These are phyloP conservation scores for Scrobipalpa costella DNA, from an alignment of 2,888 invertebrate genomes.

Conservation along the genomic window DNA sequence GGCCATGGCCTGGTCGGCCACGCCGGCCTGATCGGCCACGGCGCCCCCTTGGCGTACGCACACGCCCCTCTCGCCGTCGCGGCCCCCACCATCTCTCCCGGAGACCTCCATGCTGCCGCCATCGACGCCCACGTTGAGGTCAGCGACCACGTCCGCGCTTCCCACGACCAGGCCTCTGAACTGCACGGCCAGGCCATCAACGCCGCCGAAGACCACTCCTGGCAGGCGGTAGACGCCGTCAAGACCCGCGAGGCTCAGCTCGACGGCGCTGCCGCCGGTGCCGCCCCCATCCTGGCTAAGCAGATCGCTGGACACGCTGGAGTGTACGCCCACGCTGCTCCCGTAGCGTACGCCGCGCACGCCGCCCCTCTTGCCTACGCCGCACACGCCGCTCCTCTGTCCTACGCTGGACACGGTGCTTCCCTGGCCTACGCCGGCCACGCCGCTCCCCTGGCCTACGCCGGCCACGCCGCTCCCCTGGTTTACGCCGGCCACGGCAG, in stretches of 20 bases:
- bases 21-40: conserved; percentile 35
- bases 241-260: conserved; percentile 70
- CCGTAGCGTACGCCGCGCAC: conserved; percentile 42
- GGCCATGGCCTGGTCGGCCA: conserved; percentile 37
- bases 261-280: conserved; percentile 74
- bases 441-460: conserved; percentile 42
- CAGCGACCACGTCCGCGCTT: conserved; percentile 71
- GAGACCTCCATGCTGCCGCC: conserved; percentile 42
- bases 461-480: conserved; percentile 40
- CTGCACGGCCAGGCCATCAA: conserved; percentile 71
- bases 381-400: too few species aligned
- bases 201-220: conserved; percentile 75
- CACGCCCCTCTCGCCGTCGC: conserved; percentile 52
- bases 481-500: conserved; percentile 47
- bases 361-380: conserved; percentile 41
- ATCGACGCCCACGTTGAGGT: conserved; percentile 70
- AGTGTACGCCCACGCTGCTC: conserved; percentile 35
- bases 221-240: conserved; percentile 72
- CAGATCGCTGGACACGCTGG: conserved; percentile 64
- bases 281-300: conserved; percentile 70
- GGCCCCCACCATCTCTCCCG: conserved; percentile 51
- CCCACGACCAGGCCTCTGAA: conserved; percentile 69
- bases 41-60: conserved; percentile 42
- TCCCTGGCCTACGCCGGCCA: too few species aligned
- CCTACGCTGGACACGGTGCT: too few species aligned